Base-by-base conservation (phyloP, 2,888 invertebrate species). In the Drosophila flavopinicola region DNA sequence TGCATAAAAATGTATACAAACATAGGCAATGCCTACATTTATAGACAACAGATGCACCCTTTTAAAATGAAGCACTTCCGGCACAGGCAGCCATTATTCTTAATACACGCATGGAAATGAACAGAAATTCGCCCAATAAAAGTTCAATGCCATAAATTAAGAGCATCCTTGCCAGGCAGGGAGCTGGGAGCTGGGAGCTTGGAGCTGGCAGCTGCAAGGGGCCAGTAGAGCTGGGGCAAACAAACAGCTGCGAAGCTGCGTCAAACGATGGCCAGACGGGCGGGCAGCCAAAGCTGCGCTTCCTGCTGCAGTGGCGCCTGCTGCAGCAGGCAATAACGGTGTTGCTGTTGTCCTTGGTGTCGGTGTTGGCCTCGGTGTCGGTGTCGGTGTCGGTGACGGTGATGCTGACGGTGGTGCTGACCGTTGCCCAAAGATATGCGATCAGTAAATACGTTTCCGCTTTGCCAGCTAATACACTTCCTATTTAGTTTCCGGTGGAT, bases 71-170 rank as follows among this genome's bases (percentile, higher is more conserved):
- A 74, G 69, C 75, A 87, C 78, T 80, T 85, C 85, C 83, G 78
- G 82, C 78, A 69, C 57, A 56, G 65, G 48, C 65, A 70, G 72
- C 85, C 75, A 88, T 88, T 85, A 83, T 85, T 88, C 88, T 88
- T 88, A 88, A 89, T 87, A 85, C 87, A 87, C 85, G 86, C 75
- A 85, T 75, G 85, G 75, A 89, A 85, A 86, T 88, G 87, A 89
- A 88, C 90, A 89, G 88, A 87, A 88, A 90, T 90, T 88, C 87
- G 86, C 89, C 88, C 88, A 90, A 90, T 90, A 90, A 90, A 90
- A 90, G 88, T 90, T 90, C 89, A 84, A 90, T 88, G 85, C 83
- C 83, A 85, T 89, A 89, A 89, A 89, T 89, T 89, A 90, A 87
- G 72, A 75, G 71, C 67, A 67, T 66, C 66, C 65, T 76, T 61